A percentile compares a stretch with the other conserved stretches of the same genome.
phyloP scores from a whole-genome alignment of 2,113 vertebrate genomes.

The Piliocolobus tephrosceles region DNA sequence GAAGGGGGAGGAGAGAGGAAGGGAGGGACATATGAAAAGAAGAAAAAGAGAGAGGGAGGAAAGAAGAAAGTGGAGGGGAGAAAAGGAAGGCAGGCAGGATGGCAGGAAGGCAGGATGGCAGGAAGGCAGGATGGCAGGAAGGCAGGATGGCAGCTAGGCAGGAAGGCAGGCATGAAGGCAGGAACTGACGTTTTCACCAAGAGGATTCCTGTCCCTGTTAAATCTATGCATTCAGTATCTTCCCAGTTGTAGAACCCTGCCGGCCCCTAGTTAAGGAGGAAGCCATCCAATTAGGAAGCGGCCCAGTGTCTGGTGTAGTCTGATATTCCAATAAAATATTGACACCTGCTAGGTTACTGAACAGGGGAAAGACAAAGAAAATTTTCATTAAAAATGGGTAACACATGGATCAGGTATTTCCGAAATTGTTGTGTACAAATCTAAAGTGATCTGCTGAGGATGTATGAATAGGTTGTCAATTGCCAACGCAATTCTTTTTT shows the following conservation, averaged over 20 bases:
- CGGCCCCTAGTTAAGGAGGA: not conserved
- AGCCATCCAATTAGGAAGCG: not conserved
- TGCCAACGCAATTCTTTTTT: not conserved
- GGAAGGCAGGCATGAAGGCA: not conserved
- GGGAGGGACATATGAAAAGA: too few relatives aligned
- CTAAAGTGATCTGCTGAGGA: not conserved
- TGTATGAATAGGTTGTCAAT: too few relatives aligned
- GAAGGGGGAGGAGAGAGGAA: too few relatives aligned
- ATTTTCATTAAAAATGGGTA: rapidly evolving
- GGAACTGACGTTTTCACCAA: not conserved
- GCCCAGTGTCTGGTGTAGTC: not conserved
- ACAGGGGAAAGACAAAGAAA: not conserved
- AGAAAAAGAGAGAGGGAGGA: too few relatives aligned
- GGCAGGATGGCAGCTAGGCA: not conserved
- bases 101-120: not conserved
- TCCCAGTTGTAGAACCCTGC: not conserved
- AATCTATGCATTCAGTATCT: not conserved
- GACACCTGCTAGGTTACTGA: not conserved
- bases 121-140: not conserved
- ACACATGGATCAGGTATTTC: too few relatives aligned
- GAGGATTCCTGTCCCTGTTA: not conserved
- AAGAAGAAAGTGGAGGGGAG: too few relatives aligned
- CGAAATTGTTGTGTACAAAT: not conserved
- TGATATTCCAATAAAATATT: not conserved
- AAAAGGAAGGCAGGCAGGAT: not conserved